These are phyloP conservation scores for Microvelia longipes DNA, from an alignment of 1,140 invertebrate species.

Conservation along the genomic window DNA sequence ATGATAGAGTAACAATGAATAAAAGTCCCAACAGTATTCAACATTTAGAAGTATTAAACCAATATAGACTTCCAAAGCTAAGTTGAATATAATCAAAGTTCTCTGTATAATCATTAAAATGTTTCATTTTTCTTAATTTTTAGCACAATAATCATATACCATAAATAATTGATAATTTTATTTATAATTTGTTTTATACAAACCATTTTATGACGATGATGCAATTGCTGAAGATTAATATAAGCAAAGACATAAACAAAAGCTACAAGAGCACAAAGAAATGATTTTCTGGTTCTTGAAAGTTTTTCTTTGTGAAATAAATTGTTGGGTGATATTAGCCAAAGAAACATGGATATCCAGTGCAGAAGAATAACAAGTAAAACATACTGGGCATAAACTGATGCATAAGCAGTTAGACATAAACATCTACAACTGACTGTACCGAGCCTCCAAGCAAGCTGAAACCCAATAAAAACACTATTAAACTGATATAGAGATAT, in stretches of 20 bases:
- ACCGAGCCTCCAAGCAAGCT: constrained; percentile 69
- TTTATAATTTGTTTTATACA: too few relatives aligned
- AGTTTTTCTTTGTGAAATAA: constrained; percentile 67
- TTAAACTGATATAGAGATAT: background rate
- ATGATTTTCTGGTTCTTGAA: constrained; percentile 43
- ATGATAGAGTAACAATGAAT: too few relatives aligned
- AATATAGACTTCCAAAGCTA: too few relatives aligned
- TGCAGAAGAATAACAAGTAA: constrained; percentile 58
- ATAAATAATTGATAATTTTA: too few relatives aligned
- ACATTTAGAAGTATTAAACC: too few relatives aligned
- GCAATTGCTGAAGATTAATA: constrained; percentile 67
- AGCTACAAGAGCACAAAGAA: constrained; percentile 56
- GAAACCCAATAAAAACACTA: constrained; percentile 30
- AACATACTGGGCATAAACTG: constrained; percentile 66
- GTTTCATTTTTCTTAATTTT: too few relatives aligned
- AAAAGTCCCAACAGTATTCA: too few relatives aligned
- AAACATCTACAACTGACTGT: constrained; percentile 67
- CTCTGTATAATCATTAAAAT: too few relatives aligned
- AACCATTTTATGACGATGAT: constrained; percentile 65
- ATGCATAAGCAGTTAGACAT: constrained; percentile 69
- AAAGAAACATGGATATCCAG: constrained; percentile 67
- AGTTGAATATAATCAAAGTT: too few relatives aligned
- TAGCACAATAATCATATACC: too few relatives aligned
- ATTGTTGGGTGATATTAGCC: constrained; percentile 69
- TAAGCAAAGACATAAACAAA: constrained; percentile 84